Base-by-base conservation (phyloP, 1,140 invertebrate species). In the Subanguina moxae region DNA sequence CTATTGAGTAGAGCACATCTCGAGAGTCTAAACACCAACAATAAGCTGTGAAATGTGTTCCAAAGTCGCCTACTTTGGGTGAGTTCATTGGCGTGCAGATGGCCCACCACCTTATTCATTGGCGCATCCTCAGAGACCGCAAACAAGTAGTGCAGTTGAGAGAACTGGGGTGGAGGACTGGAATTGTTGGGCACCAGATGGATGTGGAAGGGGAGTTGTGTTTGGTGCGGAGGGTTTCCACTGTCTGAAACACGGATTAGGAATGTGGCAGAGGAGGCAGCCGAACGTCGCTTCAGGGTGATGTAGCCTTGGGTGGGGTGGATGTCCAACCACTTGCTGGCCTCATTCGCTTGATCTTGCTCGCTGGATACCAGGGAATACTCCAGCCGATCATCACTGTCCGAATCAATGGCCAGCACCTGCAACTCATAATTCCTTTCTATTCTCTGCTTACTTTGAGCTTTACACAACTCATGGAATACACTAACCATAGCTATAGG, bases 131-230 rank as follows among this genome's bases (percentile, higher is more conserved):
- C 94, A 75, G 90, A 88, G 3, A 95, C 87, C 48, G 86, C 84
- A 78, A 94, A 94, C 42, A 88, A 86, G 83, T 93, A 95, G 15
- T 86, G 85, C 0, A 88, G 84, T 64, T 87, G 86, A 13, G 86
- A 84, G 83, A 94, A 95, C 21, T 85, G 84, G 1, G 91, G 91
- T 68, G 88, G 93, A 93, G 0, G 88, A 86, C 80, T 93, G 92
- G 83, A 93, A 84, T 97, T 96, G 83, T 84, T 80, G 1, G 68
- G 57, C 11, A 69, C 28, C 17, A 72, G 1, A 17, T 62, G 70
- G 15, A 72, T 65, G 15, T 66, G 13, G 45, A 72, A 17, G 8
- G 69, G 27, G 25, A 71, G 63, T 17, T 69, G 65, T 15, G 57
- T 62, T 30, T 62, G 52, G 59, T 80, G 80, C 1, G 78, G 78